Percentiles rank a stretch among this genome's conserved stretches.
These are phyloP conservation scores for Cisticola juncidis DNA, from an alignment of 2,113 vertebrate species.

Conservation along the genomic window DNA sequence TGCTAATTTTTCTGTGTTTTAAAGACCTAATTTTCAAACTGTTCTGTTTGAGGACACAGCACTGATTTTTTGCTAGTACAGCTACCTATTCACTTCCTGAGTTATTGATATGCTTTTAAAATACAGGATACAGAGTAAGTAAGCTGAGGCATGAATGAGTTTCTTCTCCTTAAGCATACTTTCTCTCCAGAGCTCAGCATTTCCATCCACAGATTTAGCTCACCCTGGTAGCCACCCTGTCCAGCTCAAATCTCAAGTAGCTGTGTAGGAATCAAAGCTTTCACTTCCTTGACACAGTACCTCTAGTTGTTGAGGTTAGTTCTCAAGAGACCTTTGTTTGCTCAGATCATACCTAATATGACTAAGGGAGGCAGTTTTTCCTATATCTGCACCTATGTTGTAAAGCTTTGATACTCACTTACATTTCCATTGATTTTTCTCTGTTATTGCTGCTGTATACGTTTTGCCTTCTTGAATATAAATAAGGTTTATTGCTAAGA, in stretches of 20 bases:
- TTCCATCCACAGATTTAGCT: background rate
- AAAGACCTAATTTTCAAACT: background rate
- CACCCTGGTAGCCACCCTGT: background rate
- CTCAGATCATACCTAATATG: background rate
- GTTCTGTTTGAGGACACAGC: background rate
- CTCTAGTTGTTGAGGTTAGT: background rate
- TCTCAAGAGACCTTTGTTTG: background rate
- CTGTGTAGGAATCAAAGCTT: background rate
- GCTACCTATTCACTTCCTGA: background rate
- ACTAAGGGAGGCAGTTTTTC: background rate
- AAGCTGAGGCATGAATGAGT: background rate
- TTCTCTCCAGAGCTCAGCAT: background rate
- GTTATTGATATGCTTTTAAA: slow-evolving; percentile 31
- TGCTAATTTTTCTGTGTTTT: background rate
- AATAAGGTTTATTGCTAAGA: background rate
- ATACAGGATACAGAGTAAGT: background rate
- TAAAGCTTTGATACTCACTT: background rate
- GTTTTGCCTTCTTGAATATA: background rate
- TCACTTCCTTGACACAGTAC: background rate
- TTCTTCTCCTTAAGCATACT: background rate
- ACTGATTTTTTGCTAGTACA: slow-evolving; percentile 7
- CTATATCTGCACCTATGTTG: background rate
- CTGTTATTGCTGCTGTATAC: background rate
- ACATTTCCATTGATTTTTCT: slow-evolving; percentile 1
- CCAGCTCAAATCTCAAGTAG: background rate